Percentiles rank a stretch among this genome's conserved stretches.
phyloP scores from a whole-genome alignment of 1,140 invertebrate species.

The Orchestia grillus region DNA sequence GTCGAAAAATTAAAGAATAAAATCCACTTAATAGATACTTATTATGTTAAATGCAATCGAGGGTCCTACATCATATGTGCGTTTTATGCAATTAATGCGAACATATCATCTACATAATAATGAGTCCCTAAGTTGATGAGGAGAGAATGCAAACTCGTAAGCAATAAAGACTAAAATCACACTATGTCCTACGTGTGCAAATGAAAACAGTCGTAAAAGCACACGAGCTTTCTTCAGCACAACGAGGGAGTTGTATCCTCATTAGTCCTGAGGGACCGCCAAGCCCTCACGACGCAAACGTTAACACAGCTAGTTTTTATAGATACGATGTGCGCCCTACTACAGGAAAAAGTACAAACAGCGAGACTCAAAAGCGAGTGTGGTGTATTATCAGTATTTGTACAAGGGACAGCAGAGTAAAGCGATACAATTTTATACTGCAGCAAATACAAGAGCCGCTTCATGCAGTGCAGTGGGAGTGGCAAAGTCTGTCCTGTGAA shows the following conservation, averaged over 20 bases:
- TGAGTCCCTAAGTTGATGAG: not conserved
- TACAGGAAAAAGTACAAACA: not conserved
- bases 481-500: not conserved
- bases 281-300: not conserved
- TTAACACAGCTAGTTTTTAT: not conserved
- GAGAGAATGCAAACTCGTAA: not conserved
- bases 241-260: not conserved
- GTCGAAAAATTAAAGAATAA: not conserved
- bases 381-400: not conserved
- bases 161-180: not conserved
- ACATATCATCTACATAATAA: not conserved
- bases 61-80: not conserved
- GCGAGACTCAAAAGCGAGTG: not conserved
- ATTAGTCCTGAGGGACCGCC: not conserved
- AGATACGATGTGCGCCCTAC: not conserved
- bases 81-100: not conserved
- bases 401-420: not conserved
- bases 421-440: not conserved
- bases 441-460: not conserved
- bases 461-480: not conserved
- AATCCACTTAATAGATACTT: not conserved
- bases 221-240: not conserved
- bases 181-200: not conserved
- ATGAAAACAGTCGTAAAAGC: not conserved
- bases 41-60: not conserved